These are phyloP conservation scores for Phoenoteleia sp. DNA, from an alignment of 2,888 invertebrate species.

Conservation along the genomic window DNA sequence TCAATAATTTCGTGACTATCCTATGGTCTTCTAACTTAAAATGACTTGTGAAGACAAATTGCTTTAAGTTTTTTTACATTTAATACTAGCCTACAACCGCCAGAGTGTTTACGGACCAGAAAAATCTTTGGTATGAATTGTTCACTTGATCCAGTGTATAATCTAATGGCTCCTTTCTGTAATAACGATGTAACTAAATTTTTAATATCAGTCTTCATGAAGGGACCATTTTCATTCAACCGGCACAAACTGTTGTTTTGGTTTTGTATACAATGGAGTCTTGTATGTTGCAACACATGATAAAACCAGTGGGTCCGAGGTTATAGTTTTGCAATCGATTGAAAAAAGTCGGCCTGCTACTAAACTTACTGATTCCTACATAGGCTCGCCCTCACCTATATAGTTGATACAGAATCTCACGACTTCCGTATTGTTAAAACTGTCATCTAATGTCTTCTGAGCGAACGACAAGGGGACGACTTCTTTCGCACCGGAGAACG, in stretches of 20 bases:
- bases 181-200: slow-evolving; percentile 12
- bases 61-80: slow-evolving; percentile 62
- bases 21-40: slow-evolving; percentile 67
- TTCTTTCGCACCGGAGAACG: slow-evolving; percentile 14
- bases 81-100: slow-evolving; percentile 42
- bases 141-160: slow-evolving; percentile 3
- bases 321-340: background rate
- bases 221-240: slow-evolving; percentile 3
- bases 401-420: too few relatives aligned
- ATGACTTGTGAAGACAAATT: slow-evolving; percentile 46
- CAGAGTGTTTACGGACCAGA: slow-evolving; percentile 42
- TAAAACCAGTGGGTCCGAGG: slow-evolving; percentile 25
- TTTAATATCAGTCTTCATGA: background rate
- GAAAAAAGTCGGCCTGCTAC: slow-evolving; percentile 25
- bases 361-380: slow-evolving; percentile 20
- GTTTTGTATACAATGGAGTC: slow-evolving; percentile 16
- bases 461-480: background rate
- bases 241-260: slow-evolving; percentile 10
- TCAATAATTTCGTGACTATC: slow-evolving; percentile 38
- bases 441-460: background rate
- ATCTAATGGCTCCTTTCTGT: slow-evolving; percentile 38
- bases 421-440: too few relatives aligned
- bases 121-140: slow-evolving; percentile 63
- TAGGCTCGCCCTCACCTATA: background rate
- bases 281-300: slow-evolving; percentile 36